A percentile compares a stretch with the other conserved stretches of the same genome.
Conservation (phyloP, 2,888 invertebrate species). For the Smittia aterrima region DNA sequence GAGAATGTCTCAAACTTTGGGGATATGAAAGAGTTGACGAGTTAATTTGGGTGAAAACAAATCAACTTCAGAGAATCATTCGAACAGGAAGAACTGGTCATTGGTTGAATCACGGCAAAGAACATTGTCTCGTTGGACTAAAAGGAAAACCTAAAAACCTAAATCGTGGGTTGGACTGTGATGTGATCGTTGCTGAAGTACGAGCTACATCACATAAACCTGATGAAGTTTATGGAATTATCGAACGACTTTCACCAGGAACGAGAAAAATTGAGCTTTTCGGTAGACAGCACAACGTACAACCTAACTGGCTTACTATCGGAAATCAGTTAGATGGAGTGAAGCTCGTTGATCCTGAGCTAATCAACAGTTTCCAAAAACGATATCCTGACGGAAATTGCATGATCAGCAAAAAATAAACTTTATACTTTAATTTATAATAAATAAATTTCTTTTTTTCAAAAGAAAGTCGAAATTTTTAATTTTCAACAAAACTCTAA, state of each 20-base stretch:
- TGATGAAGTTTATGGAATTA: constrained; percentile 97
- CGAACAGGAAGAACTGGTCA: constrained; percentile 96
- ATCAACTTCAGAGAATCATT: constrained; percentile 94
- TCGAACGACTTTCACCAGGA: constrained; percentile 93
- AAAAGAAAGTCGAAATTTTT: too few relatives aligned
- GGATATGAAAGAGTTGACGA: constrained; percentile 96
- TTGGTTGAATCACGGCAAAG: constrained; percentile 98
- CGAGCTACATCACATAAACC: constrained; percentile 97
- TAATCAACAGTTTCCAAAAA: constrained; percentile 85
- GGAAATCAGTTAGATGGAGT: constrained; percentile 98
- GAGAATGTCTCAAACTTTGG: constrained; percentile 95
- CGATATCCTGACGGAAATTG: constrained; percentile 72
- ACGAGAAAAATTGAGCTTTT: constrained; percentile 96
- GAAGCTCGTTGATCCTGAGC: constrained; percentile 84
- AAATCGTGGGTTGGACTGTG: constrained; percentile 92
- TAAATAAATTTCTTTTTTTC: too few relatives aligned
- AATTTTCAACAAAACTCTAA: too few relatives aligned
- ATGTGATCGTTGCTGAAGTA: constrained; percentile 97
- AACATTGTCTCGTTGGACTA: constrained; percentile 94
- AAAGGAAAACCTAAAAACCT: constrained; percentile 90
- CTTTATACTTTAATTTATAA: neutral
- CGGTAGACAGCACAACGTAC: constrained; percentile 95
- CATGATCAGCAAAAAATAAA: constrained; percentile 50
- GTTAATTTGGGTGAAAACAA: constrained; percentile 98
- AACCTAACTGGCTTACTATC: constrained; percentile 96